phyloP scores from a whole-genome alignment of 2,113 vertebrate genomes.

The Myrmophylax atrothorax region DNA sequence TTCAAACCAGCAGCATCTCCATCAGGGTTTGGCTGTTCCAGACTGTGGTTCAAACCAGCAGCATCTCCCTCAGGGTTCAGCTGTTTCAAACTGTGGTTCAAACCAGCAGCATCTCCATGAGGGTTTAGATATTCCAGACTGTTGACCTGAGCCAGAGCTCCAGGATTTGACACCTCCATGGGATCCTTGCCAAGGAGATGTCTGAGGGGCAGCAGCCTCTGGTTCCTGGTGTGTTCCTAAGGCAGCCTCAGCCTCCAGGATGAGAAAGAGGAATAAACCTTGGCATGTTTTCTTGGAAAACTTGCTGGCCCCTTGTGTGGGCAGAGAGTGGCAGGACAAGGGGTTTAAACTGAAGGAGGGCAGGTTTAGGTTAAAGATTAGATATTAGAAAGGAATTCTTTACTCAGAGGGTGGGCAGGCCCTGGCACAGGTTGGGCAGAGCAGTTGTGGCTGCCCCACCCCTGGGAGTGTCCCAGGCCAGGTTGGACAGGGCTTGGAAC shows the following conservation, averaged over 20 bases:
- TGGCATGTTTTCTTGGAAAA: background rate
- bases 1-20: background rate
- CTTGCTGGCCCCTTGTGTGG: background rate
- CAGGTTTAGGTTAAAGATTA: background rate
- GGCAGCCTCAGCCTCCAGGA: background rate
- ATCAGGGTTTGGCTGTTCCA: background rate
- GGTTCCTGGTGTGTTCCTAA: background rate
- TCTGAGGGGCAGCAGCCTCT: background rate
- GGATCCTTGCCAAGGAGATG: background rate
- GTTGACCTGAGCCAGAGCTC: background rate
- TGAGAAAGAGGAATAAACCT: background rate
- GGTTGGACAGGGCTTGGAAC: background rate
- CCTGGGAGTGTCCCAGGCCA: background rate
- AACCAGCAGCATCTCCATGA: background rate
- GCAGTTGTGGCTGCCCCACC: background rate
- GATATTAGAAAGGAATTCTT: background rate
- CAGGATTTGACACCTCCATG: background rate
- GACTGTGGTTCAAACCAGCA: background rate
- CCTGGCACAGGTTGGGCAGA: accelerated
- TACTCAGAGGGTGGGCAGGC: accelerated
- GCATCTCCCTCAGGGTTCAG: background rate
- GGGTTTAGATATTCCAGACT: background rate
- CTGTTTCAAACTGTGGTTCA: background rate
- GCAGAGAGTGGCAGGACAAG: background rate
- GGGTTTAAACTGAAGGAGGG: background rate